phyloP scores from a whole-genome alignment of 2,113 vertebrate species.

The Sporophila hypoxantha region DNA sequence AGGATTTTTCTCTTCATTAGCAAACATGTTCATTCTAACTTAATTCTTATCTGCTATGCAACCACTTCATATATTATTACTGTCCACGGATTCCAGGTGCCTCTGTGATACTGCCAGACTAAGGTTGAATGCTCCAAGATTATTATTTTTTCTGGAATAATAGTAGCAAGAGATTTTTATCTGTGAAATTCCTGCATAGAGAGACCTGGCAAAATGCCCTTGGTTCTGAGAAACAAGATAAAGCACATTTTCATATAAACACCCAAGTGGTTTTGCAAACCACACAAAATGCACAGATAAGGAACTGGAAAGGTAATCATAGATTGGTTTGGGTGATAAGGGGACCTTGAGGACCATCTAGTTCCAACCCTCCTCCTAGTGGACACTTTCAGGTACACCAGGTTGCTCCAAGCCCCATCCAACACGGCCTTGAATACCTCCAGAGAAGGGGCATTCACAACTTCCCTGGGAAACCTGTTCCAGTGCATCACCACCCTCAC shows the following conservation, averaged over 20 bases:
- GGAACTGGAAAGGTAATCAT: background rate
- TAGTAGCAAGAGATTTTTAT: constrained; percentile 17
- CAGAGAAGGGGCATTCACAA: background rate
- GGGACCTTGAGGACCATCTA: background rate
- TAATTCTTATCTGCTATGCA: background rate
- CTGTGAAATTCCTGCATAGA: background rate
- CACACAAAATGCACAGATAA: background rate
- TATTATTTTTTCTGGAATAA: constrained; percentile 2
- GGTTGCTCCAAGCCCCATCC: background rate
- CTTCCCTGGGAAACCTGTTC: background rate
- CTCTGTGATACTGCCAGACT: background rate
- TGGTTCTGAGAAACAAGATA: background rate
- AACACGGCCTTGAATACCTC: background rate
- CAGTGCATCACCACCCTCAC: background rate
- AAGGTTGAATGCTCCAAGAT: background rate
- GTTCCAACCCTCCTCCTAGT: background rate
- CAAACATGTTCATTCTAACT: background rate
- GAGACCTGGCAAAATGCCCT: background rate
- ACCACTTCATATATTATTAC: background rate
- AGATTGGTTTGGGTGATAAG: background rate
- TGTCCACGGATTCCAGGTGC: constrained; percentile 9
- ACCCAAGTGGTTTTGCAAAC: background rate
- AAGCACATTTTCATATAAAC: background rate
- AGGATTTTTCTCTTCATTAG: background rate
- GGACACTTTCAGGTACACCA: background rate